Percentiles rank a stretch among this genome's conserved stretches.
These are phyloP conservation scores for Pseudonaja textilis DNA, from an alignment of 2,113 vertebrate species.

Conservation along the genomic window DNA sequence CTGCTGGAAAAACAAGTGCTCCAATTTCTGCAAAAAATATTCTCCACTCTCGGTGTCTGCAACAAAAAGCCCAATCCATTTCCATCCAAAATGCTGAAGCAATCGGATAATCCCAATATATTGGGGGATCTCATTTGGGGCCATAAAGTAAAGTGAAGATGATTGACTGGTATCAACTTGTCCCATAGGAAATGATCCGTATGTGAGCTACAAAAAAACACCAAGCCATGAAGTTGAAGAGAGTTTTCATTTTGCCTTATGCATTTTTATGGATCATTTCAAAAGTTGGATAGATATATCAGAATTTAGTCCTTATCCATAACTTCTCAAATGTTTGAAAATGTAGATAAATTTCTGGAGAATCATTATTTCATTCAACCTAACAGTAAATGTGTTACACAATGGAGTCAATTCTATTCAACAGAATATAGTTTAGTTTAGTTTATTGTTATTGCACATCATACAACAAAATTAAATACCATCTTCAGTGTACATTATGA, in stretches of 20 bases:
- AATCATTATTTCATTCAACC: not conserved
- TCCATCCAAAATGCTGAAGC: not conserved
- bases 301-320: not conserved
- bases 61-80: not conserved
- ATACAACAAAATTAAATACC: too few species aligned
- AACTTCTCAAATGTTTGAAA: not conserved
- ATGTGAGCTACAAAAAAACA: not conserved
- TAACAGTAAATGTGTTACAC: not conserved
- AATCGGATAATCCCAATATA: not conserved
- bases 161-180: not conserved
- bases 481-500: too few species aligned
- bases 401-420: too few species aligned
- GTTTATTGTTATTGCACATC: too few species aligned
- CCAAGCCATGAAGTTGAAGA: not conserved
- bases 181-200: not conserved
- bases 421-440: too few species aligned
- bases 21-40: not conserved
- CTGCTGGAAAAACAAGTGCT: not conserved
- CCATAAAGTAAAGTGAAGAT: not conserved
- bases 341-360: not conserved
- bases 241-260: not conserved
- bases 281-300: not conserved
- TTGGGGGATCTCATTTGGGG: not conserved
- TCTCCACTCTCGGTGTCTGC: not conserved
- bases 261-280: not conserved